These are phyloP conservation scores for Neolamprologus modestus DNA, from an alignment of 2,113 vertebrate species.

Conservation along the genomic window DNA sequence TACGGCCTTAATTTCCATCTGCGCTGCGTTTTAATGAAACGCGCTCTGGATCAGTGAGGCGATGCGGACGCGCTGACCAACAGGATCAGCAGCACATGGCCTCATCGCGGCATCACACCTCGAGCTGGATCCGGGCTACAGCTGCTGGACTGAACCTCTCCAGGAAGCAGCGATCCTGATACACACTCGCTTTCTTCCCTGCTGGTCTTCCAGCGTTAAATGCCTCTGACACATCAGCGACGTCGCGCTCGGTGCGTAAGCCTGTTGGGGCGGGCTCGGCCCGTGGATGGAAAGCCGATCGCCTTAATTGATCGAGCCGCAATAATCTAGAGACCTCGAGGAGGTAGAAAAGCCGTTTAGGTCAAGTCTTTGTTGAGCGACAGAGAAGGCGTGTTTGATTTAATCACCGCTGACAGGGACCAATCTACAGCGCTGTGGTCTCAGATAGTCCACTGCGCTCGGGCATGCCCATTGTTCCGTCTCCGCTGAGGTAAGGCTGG, in stretches of 20 bases:
- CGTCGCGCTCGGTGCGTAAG: neutral
- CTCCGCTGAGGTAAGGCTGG: conserved; percentile 18
- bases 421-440: neutral
- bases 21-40: neutral
- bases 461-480: conserved; percentile 53
- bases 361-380: neutral
- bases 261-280: neutral
- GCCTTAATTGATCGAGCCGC: conserved; percentile 35
- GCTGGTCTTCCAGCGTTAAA: neutral
- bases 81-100: conserved; percentile 15
- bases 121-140: neutral
- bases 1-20: neutral
- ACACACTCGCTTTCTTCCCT: neutral
- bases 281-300: neutral
- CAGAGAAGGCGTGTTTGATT: conserved; percentile 5
- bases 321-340: neutral
- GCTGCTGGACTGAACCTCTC: neutral
- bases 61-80: neutral
- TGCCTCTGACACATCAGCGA: neutral
- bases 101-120: neutral
- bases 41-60: neutral
- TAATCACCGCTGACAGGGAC: conserved; percentile 5
- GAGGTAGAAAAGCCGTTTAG: neutral
- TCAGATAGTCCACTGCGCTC: conserved; percentile 16
- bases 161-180: neutral